Base-by-base conservation (phyloP, 1,140 invertebrate genomes). In the Ptiloglossa arizonensis region DNA sequence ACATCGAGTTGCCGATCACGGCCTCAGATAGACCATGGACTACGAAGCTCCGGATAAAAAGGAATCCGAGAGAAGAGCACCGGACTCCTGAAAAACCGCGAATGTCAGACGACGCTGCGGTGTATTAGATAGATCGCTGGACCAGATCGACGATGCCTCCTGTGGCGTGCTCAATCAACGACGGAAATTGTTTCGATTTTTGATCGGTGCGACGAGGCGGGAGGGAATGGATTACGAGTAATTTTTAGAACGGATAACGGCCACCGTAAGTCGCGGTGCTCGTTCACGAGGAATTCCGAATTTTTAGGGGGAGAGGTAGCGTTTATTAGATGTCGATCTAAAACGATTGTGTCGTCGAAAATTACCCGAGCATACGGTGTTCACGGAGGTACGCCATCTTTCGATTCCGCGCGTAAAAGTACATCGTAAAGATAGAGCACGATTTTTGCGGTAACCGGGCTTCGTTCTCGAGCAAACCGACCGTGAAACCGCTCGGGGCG, bases 1-100 rank as follows among this genome's bases (percentile, higher is more conserved):
- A 71, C 81, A 86, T 79, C 85, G 79, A 82, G 75, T 84, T 79
- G 86, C 87, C 88, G 89, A 91, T 91, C 89, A 77, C 78, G 83
- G 79, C 62, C 80, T 71, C 69, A 87, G 90, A 91, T 91, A 89
- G 83, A 86, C 73, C 78, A 78, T 59, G 81, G 81, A n/a, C 78
- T 79, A 86, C 81, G 79, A 75, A 81, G 82, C 63, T 60, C 50
- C 46, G 73, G 83, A 83, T 90, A 90, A 90, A 90, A 88, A 80
- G 64, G 50, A 77, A 79, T 81, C 88, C 83, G 68, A 85, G 82
- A 68, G 44, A 72, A 63, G 35, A 24, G 11, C 48, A 13, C 22
- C 17, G 57, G 52, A 24, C 59, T 78, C 27, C 50, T 81, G 82
- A 85, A 85, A 81, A 85, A 85, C 44, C 57, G 69, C 77, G 57